A percentile compares a stretch with the other conserved stretches of the same genome.
Conservation (phyloP, 2,797 vertebrate species). For the Betta splendens region DNA sequence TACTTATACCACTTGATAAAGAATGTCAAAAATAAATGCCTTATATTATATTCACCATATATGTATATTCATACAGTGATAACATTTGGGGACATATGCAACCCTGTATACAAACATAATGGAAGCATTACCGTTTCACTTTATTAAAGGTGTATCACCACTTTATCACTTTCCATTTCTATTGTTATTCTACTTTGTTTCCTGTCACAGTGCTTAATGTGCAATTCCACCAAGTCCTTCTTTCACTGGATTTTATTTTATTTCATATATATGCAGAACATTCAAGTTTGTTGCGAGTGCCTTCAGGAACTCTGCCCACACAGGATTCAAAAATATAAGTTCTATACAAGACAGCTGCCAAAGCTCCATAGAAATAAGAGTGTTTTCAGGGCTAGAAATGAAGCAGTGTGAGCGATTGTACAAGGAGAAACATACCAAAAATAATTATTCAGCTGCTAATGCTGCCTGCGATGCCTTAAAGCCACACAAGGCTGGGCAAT, state of each 20-base stretch:
- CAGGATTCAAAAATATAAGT: conserved; percentile 52
- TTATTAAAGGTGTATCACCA: conserved; percentile 50
- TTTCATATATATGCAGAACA: conserved; percentile 60
- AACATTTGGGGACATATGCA: conserved; percentile 72
- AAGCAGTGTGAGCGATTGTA: conserved; percentile 41
- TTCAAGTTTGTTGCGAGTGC: conserved; percentile 62
- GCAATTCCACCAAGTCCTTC: conserved; percentile 42
- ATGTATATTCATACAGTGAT: conserved; percentile 67
- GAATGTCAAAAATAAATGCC: conserved; percentile 77
- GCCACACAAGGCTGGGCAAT: conserved; percentile 58
- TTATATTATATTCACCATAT: conserved; percentile 47
- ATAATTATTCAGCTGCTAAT: conserved; percentile 73
- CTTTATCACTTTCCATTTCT: conserved; percentile 38
- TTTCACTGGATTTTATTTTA: conserved; percentile 60
- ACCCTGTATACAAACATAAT: conserved; percentile 73
- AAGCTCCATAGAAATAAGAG: conserved; percentile 38
- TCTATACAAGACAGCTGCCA: conserved; percentile 47
- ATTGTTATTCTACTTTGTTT: conserved; percentile 16
- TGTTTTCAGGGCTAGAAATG: background rate
- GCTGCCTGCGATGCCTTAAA: conserved; percentile 68
- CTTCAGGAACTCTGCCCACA: conserved; percentile 47
- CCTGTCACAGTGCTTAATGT: conserved; percentile 69
- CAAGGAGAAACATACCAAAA: conserved; percentile 63
- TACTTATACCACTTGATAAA: conserved; percentile 55
- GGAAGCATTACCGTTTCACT: conserved; percentile 70